Evolutionary conservation across 2,888 invertebrate genomes (phyloP), one percentile per base, ranked within the genome.

Genomic region (Graphium colonna): DNA sequence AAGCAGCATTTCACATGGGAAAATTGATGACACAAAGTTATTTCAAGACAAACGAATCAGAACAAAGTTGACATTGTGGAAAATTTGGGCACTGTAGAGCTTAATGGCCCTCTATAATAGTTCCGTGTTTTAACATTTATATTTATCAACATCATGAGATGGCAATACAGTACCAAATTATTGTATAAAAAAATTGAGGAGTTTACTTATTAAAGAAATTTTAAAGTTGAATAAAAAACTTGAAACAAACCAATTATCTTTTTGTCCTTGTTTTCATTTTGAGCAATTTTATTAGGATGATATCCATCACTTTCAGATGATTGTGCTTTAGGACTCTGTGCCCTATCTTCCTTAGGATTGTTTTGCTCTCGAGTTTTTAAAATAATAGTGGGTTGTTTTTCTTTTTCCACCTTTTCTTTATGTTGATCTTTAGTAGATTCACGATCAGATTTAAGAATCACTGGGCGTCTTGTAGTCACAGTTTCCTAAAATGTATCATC

Each of bases 341-440:
- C 90, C 43, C 93, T 79, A 58, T 92, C 93, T 38, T 91, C 90
- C 68, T 89, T 90, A 0, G 83, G 73, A 1, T 83, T 62, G 55
- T 87, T 90, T 48, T 88, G 89, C 74, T 94, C 94, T 57, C 94
- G 84, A 0, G 93, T 92, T 78, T 94, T 94, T 15, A 94, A 76
- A 63, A 94, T 91, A 63, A 94, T 93, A 12, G 94, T 94, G 1
- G 94, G 94, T 60, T 91, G 92, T 57, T 81, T 91, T 53, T 90
- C 90, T 63, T 86, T 90, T 46, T 85, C 85, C 38, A 59, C 69
- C 59, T 83, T 87, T 1, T 86, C 85, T 67, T 84, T 87, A 5
- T 44, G 38, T 45, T 64, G 73, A 28, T 90, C 87, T 65, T 85
- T 82, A 1, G 71, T 31, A 18, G 66, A 53, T 39, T 91, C 90